Conservation (phyloP, 2,888 invertebrate genomes). For the Cheilosia pagana region DNA sequence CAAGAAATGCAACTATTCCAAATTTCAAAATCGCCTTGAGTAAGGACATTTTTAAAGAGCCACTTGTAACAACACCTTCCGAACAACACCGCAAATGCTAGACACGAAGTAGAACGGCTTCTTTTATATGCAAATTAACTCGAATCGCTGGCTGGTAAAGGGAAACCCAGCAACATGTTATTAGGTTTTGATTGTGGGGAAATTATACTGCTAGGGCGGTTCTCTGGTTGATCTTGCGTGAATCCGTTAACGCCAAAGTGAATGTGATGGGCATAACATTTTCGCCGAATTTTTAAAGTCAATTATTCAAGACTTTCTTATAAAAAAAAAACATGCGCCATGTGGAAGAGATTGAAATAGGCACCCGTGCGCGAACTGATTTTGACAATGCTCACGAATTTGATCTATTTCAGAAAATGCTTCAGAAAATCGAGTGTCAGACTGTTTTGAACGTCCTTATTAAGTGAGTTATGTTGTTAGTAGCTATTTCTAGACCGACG, state of each 20-base stretch:
- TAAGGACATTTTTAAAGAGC: slow-evolving; percentile 33
- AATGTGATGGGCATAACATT: neutral
- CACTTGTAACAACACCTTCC: neutral
- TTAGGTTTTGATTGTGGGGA: slow-evolving; percentile 45
- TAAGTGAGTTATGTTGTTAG: no score
- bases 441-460: no score
- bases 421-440: no score
- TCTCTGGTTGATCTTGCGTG: slow-evolving; percentile 21
- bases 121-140: slow-evolving; percentile 53
- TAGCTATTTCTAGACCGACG: no score
- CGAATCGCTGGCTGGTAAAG: neutral
- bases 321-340: no score
- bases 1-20: slow-evolving; percentile 1
- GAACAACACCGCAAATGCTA: slow-evolving; percentile 40
- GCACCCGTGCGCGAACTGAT: no score
- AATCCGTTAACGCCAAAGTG: slow-evolving; percentile 36
- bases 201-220: slow-evolving; percentile 32
- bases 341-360: no score
- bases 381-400: no score
- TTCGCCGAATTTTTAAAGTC: no score
- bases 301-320: no score
- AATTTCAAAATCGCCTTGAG: slow-evolving; percentile 24
- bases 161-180: slow-evolving; percentile 19
- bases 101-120: neutral
- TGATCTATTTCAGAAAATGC: no score